Evolutionary conservation across 2,888 invertebrate species (phyloP).

Genomic region (Microplitis manilae): DNA sequence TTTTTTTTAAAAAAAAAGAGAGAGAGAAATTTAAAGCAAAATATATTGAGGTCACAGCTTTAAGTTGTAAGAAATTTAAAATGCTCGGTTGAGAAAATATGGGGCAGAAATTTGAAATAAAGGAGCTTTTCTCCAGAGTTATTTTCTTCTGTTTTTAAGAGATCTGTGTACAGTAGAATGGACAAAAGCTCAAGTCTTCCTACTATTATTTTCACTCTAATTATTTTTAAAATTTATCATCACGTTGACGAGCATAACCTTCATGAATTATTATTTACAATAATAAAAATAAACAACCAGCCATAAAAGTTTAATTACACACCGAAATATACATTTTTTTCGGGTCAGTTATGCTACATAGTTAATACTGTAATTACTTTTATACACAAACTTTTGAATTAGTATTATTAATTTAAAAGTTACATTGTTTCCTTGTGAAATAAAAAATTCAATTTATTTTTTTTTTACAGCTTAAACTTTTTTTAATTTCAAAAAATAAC

Average conservation of each 20-base stretch:
- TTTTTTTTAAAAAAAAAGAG: background rate
- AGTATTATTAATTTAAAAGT: slow-evolving; percentile 4
- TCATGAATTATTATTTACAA: background rate
- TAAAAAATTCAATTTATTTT: background rate
- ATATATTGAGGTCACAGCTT: slow-evolving; percentile 9
- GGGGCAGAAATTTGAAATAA: background rate
- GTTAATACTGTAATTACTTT: slow-evolving; percentile 3
- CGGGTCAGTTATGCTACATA: background rate
- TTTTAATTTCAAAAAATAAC: slow-evolving; percentile 4
- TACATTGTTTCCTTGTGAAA: background rate
- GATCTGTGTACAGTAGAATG: slow-evolving; percentile 11
- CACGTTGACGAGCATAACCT: background rate
- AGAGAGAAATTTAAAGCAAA: background rate
- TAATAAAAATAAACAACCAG: background rate
- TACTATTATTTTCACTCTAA: slow-evolving; percentile 34
- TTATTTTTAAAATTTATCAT: slow-evolving; percentile 18
- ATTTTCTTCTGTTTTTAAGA: background rate
- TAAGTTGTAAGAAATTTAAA: background rate
- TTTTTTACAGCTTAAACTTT: background rate
- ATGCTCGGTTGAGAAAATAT: background rate
- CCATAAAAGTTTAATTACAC: background rate
- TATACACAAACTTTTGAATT: background rate
- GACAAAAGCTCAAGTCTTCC: slow-evolving; percentile 27
- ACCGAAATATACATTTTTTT: background rate
- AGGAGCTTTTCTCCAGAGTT: background rate